These are phyloP conservation scores for Etia nguti DNA, from an alignment of 2,113 vertebrate genomes.

Conservation along the genomic window DNA sequence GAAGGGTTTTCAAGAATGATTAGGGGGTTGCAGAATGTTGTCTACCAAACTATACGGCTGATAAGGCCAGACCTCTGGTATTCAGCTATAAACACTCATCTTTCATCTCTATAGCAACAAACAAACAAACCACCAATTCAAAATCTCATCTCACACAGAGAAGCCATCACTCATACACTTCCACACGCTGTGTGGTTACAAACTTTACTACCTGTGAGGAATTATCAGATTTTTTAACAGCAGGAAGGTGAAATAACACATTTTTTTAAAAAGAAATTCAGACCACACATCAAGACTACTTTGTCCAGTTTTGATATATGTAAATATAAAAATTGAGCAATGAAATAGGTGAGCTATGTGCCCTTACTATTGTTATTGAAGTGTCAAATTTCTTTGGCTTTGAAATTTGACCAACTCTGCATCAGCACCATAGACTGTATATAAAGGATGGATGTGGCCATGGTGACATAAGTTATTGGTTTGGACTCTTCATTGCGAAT, in stretches of 20 bases:
- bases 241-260: not conserved
- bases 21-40: not conserved
- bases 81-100: slow-evolving; percentile 6
- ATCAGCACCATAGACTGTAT: not conserved
- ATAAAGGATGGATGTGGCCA: not conserved
- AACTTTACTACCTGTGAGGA: not conserved
- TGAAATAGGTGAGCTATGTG: not conserved
- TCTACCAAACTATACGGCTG: not conserved
- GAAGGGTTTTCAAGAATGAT: slow-evolving; percentile 23
- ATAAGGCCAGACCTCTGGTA: slow-evolving; percentile 9
- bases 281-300: slow-evolving; percentile 5
- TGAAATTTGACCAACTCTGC: not conserved
- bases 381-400: not conserved
- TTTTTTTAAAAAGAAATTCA: not conserved
- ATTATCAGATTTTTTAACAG: not conserved
- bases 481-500: not conserved
- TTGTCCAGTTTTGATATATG: not conserved
- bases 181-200: not conserved
- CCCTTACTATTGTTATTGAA: not conserved
- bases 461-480: not conserved
- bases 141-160: not conserved
- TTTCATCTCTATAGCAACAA: slow-evolving; percentile 31
- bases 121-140: slow-evolving; percentile 31
- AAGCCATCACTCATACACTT: slow-evolving; percentile 15
- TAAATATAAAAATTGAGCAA: not conserved